A percentile compares a stretch with the other conserved stretches of the same genome.
Evolutionary conservation across 2,797 vertebrate genomes (phyloP).

Genomic region (Meda fulgida): DNA sequence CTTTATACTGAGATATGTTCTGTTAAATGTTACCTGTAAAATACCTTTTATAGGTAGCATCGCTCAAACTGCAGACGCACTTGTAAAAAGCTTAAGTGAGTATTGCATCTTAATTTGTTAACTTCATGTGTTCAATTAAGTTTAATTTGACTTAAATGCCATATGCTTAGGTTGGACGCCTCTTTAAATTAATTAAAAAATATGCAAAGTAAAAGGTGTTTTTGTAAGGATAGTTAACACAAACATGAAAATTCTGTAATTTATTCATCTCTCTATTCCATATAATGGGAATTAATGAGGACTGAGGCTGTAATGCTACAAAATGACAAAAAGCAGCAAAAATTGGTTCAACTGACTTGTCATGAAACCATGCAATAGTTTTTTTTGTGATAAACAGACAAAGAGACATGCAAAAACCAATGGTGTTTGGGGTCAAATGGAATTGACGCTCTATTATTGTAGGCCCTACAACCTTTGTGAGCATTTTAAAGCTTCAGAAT

Average conservation of each 20-base stretch:
- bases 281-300: neutral
- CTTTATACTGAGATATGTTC: neutral
- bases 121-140: neutral
- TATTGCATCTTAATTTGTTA: neutral
- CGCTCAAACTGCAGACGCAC: neutral
- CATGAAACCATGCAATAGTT: neutral
- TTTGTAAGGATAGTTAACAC: neutral
- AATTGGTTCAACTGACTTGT: neutral
- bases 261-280: neutral
- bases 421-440: neutral
- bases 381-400: neutral
- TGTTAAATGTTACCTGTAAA: neutral
- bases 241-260: neutral
- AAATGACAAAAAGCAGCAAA: neutral
- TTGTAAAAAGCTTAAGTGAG: neutral
- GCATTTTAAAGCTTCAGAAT: neutral
- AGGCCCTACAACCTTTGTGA: neutral
- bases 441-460: neutral
- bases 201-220: neutral
- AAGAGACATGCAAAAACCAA: neutral
- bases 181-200: neutral
- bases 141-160: neutral
- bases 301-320: neutral
- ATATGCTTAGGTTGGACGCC: neutral
- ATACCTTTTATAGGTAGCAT: neutral